Base-by-base conservation (phyloP, 2,888 invertebrate genomes). In the Glaucopsyche alexis region DNA sequence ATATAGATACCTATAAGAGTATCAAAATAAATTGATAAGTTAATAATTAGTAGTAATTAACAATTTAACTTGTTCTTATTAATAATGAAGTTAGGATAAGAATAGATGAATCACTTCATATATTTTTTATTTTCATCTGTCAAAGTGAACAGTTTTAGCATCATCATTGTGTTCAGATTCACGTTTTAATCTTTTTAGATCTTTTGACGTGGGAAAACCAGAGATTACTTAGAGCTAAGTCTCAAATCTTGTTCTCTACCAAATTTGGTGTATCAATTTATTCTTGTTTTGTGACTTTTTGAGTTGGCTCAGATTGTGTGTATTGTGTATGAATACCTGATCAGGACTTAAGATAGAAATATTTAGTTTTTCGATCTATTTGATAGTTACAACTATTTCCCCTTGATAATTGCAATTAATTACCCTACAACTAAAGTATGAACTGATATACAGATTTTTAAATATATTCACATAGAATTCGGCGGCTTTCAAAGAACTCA, bases 171-270 rank as follows among this genome's bases (percentile, higher is more conserved):
- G 67, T 67, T 16, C 29, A 19, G 19, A 19, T 69, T 49, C 47
- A 47, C 38, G 47, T 19, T 49, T 49, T 69, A 69, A 69, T 69
- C 69, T 69, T 69, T 69, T 19, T 29, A 29, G 29, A 69, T 69
- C 69, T 69, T 69, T 3, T 14, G 45, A 67, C 67, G 69, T 69
- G 69, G 69, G 69, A 69, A 69, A 47, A 47, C 47, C 47, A 14
- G 47, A 29, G 13, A 29, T 49, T 49, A 38, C 6, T 11, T 11
- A 29, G 2, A 29, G 29, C 4, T n/a, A n/a, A n/a, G 5, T 9
- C 38, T 7, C 19, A 8, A 69, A 47, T 29, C 29, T 16, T 42
- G 42, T 16, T 66, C 42, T 66, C 16, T 42, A 60, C 60, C 60
- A 29, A 60, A 60, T 60, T 60, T 38, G 60, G 60, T 13, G 6